Evolutionary conservation across 1,140 invertebrate genomes (phyloP).

Genomic region (Coelopa frigida): DNA sequence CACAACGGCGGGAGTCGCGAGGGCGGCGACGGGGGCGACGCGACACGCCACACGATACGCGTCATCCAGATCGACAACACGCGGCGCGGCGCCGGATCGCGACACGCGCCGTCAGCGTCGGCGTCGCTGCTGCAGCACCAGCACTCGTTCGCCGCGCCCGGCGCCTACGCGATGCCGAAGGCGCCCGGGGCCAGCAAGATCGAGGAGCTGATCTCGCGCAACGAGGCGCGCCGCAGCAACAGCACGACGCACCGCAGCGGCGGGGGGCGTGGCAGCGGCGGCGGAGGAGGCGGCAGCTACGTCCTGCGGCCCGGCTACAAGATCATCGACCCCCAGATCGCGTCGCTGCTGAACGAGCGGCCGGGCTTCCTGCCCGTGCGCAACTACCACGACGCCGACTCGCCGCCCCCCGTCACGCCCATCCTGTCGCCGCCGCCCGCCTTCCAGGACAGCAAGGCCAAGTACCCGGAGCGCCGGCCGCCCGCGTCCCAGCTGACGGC

Average conservation of each 20-base stretch:
- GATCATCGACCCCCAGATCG: constrained; percentile 38
- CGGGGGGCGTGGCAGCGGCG: constrained; percentile 22
- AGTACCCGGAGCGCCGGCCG: constrained; percentile 24
- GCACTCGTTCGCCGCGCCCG: constrained; percentile 15
- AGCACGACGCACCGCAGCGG: constrained; percentile 15
- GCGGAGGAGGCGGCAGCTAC: constrained; percentile 19
- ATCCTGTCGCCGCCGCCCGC: constrained; percentile 49
- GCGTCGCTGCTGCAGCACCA: constrained; percentile 22
- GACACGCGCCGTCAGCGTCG: no score
- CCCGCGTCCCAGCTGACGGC: constrained; percentile 14
- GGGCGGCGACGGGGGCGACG: constrained; percentile 9
- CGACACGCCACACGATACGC: constrained; percentile 13
- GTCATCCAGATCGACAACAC: constrained; percentile 21
- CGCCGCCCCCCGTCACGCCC: constrained; percentile 46
- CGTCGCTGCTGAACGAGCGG: constrained; percentile 38
- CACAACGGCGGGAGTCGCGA: constrained; percentile 11
- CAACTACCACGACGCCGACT: constrained; percentile 29
- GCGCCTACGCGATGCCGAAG: constrained; percentile 22
- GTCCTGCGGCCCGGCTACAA: constrained; percentile 32
- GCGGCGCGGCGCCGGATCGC: constrained; percentile 18
- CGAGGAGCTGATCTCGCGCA: constrained; percentile 39
- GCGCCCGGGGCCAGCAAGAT: constrained; percentile 33
- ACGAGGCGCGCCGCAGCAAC: constrained; percentile 24
- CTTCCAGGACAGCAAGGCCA: constrained; percentile 43
- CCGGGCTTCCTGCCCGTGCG: constrained; percentile 41